Evolutionary conservation across 2,888 invertebrate species (phyloP).

Genomic region (Aphodius granarius): DNA sequence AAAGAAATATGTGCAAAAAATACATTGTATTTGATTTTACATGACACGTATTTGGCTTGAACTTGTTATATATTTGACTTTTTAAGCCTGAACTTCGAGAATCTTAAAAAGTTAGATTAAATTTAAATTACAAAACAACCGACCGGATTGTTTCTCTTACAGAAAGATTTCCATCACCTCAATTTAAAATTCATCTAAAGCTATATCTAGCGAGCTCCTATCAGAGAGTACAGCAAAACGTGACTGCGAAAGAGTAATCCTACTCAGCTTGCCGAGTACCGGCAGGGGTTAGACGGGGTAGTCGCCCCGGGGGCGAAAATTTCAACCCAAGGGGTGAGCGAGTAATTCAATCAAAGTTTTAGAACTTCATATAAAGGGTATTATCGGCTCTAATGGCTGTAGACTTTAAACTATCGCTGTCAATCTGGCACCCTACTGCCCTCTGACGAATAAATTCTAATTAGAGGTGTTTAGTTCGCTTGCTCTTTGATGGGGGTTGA

Average conservation of each 20-base stretch:
- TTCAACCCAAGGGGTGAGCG: neutral
- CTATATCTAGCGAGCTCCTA: neutral
- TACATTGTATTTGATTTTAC: too few species aligned
- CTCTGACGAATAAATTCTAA: neutral
- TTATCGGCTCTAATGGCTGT: neutral
- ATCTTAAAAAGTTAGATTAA: neutral
- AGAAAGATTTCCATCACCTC: neutral
- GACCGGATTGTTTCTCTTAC: neutral
- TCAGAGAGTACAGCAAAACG: slow-evolving; percentile 2
- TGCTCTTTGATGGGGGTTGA: too few species aligned
- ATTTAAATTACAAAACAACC: neutral
- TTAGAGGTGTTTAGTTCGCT: neutral
- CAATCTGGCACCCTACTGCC: neutral
- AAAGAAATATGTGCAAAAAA: too few species aligned
- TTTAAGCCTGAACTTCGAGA: neutral
- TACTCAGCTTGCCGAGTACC: neutral
- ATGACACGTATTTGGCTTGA: too few species aligned
- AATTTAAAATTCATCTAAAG: neutral
- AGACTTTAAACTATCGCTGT: neutral
- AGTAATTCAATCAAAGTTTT: slow-evolving; percentile 12
- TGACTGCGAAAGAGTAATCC: slow-evolving; percentile 4
- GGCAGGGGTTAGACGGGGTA: neutral
- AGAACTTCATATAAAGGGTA: neutral
- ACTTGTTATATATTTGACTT: too few species aligned
- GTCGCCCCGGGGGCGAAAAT: neutral